These are phyloP conservation scores for Mellilla xanthometata DNA, from an alignment of 2,888 invertebrate genomes.

Conservation along the genomic window DNA sequence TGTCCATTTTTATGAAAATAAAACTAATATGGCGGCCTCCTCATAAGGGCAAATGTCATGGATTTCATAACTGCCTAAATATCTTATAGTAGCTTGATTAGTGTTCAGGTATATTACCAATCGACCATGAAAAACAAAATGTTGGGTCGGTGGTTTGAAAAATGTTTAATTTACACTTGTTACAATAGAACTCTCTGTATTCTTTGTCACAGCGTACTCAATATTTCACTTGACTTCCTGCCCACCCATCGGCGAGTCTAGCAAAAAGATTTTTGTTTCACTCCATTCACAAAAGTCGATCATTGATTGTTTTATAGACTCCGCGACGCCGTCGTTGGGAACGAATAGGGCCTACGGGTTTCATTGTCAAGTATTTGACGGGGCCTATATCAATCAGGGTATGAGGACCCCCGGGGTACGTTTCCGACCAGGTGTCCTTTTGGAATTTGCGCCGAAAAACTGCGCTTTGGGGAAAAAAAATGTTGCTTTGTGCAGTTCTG, in stretches of 20 bases:
- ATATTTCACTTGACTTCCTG: constrained; percentile 64
- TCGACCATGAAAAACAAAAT: too few relatives aligned
- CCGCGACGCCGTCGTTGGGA: constrained; percentile 65
- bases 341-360: constrained; percentile 49
- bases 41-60: too few relatives aligned
- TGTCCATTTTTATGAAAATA: too few relatives aligned
- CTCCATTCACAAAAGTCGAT: constrained; percentile 73
- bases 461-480: constrained; percentile 71
- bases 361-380: constrained; percentile 63
- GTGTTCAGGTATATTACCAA: too few relatives aligned
- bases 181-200: too few relatives aligned
- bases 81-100: too few relatives aligned
- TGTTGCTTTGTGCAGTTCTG: constrained; percentile 71
- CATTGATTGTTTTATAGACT: constrained; percentile 82
- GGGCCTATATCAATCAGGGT: constrained; percentile 74
- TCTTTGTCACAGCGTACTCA: constrained; percentile 24
- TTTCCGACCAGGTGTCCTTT: constrained; percentile 81
- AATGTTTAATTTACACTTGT: too few relatives aligned
- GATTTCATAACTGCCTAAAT: too few relatives aligned
- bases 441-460: constrained; percentile 79
- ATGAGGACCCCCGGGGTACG: constrained; percentile 74
- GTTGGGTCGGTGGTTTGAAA: too few relatives aligned
- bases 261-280: constrained; percentile 69
- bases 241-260: constrained; percentile 53
- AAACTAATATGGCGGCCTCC: too few relatives aligned